A percentile compares a stretch with the other conserved stretches of the same genome.
These are phyloP conservation scores for Dermatophagoides farinae DNA, from an alignment of 1,140 invertebrate genomes.

Conservation along the genomic window DNA sequence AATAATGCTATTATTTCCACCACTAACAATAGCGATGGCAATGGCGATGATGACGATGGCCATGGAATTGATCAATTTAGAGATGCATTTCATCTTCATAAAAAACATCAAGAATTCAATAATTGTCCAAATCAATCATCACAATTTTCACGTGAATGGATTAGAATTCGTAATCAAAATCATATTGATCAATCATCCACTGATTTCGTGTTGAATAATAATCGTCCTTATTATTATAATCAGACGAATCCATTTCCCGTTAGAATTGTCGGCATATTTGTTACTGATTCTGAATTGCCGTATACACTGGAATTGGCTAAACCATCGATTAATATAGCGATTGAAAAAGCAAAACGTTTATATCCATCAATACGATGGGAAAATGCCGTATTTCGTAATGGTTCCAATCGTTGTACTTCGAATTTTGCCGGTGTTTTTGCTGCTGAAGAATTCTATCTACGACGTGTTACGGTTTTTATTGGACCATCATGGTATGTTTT, in stretches of 20 bases:
- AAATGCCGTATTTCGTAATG: conserved; percentile 10
- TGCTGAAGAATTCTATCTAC: conserved; percentile 12
- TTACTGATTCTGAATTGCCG: conserved; percentile 14
- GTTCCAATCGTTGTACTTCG: conserved; percentile 9
- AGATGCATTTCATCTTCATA: neutral
- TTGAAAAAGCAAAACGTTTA: conserved; percentile 8
- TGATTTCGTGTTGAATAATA: neutral
- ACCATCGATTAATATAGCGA: conserved; percentile 16
- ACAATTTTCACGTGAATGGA: neutral
- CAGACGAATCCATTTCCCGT: neutral
- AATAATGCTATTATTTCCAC: neutral
- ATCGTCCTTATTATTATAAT: neutral
- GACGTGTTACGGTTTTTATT: conserved; percentile 9
- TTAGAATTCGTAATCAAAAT: neutral
- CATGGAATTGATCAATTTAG: neutral
- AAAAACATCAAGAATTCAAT: too few species aligned
- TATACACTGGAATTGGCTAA: conserved; percentile 14
- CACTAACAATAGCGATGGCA: too few species aligned
- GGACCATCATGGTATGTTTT: conserved; percentile 10
- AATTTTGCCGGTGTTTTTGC: conserved; percentile 15
- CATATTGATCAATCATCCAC: neutral
- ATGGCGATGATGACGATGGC: neutral
- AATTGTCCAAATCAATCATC: neutral
- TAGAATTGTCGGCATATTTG: conserved; percentile 17
- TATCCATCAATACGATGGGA: conserved; percentile 11